phyloP scores from a whole-genome alignment of 2,797 vertebrate species.

The Cygnus olor region DNA sequence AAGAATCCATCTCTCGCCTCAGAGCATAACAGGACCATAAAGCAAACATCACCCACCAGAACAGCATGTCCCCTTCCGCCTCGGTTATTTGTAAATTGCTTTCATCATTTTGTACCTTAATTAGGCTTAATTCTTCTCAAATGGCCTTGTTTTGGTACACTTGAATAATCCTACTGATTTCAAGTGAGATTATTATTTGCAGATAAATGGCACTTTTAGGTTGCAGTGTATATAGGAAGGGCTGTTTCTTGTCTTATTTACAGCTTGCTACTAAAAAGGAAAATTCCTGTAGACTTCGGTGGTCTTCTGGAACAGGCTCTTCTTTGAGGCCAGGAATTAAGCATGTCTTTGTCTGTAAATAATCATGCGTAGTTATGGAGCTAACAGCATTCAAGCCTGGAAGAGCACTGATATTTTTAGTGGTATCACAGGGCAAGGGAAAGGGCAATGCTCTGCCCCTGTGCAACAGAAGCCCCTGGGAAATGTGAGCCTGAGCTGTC shows the following conservation, averaged over 20 bases:
- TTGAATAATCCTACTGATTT: not conserved
- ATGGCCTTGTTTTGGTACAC: not conserved
- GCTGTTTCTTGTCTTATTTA: not conserved
- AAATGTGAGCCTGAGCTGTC: not conserved
- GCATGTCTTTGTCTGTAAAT: not conserved
- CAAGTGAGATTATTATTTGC: not conserved
- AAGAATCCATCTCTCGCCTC: not conserved
- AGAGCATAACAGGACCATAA: not conserved
- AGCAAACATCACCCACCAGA: not conserved
- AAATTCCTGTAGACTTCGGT: not conserved
- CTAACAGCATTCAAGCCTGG: not conserved
- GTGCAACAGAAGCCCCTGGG: not conserved
- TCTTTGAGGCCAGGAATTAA: not conserved
- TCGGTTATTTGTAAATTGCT: not conserved
- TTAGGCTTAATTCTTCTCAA: not conserved
- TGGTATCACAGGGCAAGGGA: not conserved
- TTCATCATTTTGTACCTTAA: not conserved
- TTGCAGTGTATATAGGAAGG: not conserved
- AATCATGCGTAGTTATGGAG: not conserved
- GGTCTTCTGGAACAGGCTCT: not conserved
- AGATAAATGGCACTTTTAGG: not conserved
- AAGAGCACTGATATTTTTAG: not conserved
- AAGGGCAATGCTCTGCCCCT: not conserved
- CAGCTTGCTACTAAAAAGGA: not conserved
- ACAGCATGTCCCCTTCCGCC: not conserved